phyloP scores from a whole-genome alignment of 1,140 invertebrate genomes.

The Pseudomyrmex cubaensis region DNA sequence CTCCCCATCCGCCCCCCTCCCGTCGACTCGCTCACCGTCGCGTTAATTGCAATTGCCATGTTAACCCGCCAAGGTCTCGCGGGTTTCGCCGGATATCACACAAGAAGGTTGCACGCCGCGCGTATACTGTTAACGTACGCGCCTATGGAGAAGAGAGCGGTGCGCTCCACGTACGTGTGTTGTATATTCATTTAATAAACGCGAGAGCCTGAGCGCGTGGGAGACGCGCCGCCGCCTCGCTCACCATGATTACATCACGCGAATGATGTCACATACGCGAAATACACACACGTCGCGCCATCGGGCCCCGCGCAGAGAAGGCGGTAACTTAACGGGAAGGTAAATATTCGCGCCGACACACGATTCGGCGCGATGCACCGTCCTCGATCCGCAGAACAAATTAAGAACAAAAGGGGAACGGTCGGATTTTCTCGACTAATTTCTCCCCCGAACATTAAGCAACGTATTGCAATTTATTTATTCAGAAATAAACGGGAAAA shows the following conservation, averaged over 20 bases:
- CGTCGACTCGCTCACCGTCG: background rate
- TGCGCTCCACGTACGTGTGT: background rate
- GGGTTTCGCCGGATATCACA: slow-evolving; percentile 13
- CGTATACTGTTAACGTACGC: slow-evolving; percentile 6
- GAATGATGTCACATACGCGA: slow-evolving; percentile 76
- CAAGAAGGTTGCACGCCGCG: background rate
- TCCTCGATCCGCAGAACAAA: too few relatives aligned
- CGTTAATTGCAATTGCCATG: background rate
- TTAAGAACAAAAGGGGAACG: too few relatives aligned
- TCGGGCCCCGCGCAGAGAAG: background rate
- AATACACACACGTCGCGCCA: slow-evolving; percentile 62
- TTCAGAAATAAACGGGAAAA: too few relatives aligned
- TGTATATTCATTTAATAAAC: slow-evolving; percentile 60
- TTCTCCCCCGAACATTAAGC: too few relatives aligned
- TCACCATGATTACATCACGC: slow-evolving; percentile 74
- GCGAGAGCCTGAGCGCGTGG: slow-evolving; percentile 38
- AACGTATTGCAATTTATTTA: too few relatives aligned
- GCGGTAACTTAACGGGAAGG: slow-evolving; percentile 19
- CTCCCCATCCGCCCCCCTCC: too few relatives aligned
- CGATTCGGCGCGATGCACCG: background rate
- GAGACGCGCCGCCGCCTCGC: slow-evolving; percentile 35
- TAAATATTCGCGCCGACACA: background rate
- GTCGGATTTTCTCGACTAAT: too few relatives aligned
- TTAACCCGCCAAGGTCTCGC: slow-evolving; percentile 16
- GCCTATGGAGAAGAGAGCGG: background rate